phyloP scores from a whole-genome alignment of 1,140 invertebrate species.

The Cherax quadricarinatus region DNA sequence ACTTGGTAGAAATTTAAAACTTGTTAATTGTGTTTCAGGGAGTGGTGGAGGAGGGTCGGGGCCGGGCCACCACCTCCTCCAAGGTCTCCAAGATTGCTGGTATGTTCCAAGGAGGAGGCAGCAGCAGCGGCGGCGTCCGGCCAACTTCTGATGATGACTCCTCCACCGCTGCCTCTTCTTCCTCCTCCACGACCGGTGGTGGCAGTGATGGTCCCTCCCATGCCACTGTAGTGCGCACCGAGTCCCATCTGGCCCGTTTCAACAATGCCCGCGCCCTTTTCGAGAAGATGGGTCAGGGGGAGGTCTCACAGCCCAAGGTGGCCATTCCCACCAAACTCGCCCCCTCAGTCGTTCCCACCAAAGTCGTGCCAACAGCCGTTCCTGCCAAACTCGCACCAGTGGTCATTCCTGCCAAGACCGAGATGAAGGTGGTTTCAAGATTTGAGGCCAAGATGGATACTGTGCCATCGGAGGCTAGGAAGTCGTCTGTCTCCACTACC shows the following conservation, averaged over 20 bases:
- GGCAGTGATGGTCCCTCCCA: constrained; percentile 52
- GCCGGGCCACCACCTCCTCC: constrained; percentile 76
- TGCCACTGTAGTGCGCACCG: constrained; percentile 87
- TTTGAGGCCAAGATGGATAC: constrained; percentile 7
- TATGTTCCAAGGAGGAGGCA: constrained; percentile 84
- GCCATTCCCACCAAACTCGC: background rate
- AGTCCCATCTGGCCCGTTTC: constrained; percentile 92
- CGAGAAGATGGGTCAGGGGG: constrained; percentile 91
- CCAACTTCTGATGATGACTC: constrained; percentile 91
- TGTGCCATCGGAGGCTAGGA: background rate
- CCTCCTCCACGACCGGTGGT: background rate
- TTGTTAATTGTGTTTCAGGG: constrained; percentile 30
- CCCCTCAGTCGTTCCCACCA: background rate
- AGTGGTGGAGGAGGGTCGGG: constrained; percentile 60
- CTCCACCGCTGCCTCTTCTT: constrained; percentile 81
- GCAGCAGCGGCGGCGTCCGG: constrained; percentile 88
- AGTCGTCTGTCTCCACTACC: background rate
- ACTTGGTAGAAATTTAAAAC: too few relatives aligned
- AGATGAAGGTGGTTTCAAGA: constrained; percentile 14
- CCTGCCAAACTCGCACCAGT: background rate
- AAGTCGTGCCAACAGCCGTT: background rate
- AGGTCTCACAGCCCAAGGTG: constrained; percentile 71
- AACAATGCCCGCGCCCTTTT: constrained; percentile 95
- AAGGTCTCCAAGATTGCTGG: constrained; percentile 94
- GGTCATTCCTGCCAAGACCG: background rate